Conservation (phyloP, 2,888 invertebrate genomes). For the Lithophane socia region DNA sequence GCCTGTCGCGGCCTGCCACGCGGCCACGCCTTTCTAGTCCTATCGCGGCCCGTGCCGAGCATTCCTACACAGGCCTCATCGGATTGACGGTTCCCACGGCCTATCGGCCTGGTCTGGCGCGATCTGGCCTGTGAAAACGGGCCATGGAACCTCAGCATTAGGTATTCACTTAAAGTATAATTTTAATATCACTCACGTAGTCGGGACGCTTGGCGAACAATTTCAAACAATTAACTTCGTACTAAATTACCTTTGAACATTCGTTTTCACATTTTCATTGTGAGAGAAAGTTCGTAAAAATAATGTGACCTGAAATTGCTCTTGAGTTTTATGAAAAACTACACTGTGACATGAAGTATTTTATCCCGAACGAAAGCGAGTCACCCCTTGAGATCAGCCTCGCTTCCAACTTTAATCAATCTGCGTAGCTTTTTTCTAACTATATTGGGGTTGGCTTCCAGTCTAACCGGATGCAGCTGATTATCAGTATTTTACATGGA, state of each 20-base stretch:
- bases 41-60: too few species aligned
- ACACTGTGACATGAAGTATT: background rate
- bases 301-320: conserved; percentile 16
- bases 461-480: too few species aligned
- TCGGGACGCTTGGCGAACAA: conserved; percentile 33
- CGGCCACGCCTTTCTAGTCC: too few species aligned
- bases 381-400: too few species aligned
- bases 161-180: conserved; percentile 15
- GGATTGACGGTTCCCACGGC: too few species aligned
- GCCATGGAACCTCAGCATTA: background rate
- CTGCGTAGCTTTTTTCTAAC: too few species aligned
- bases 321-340: conserved; percentile 8
- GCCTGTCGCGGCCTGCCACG: too few species aligned
- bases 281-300: conserved; percentile 16
- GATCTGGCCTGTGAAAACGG: too few species aligned
- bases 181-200: conserved; percentile 40
- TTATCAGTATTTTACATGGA: too few species aligned
- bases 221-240: conserved; percentile 48
- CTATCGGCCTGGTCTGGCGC: too few species aligned
- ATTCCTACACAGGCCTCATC: too few species aligned
- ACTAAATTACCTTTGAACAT: conserved; percentile 48
- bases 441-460: too few species aligned
- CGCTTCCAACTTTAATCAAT: background rate
- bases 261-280: conserved; percentile 37
- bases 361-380: background rate